These are phyloP conservation scores for Cyphomyrus plagiostoma DNA, from an alignment of 2,113 vertebrate genomes.

Conservation along the genomic window DNA sequence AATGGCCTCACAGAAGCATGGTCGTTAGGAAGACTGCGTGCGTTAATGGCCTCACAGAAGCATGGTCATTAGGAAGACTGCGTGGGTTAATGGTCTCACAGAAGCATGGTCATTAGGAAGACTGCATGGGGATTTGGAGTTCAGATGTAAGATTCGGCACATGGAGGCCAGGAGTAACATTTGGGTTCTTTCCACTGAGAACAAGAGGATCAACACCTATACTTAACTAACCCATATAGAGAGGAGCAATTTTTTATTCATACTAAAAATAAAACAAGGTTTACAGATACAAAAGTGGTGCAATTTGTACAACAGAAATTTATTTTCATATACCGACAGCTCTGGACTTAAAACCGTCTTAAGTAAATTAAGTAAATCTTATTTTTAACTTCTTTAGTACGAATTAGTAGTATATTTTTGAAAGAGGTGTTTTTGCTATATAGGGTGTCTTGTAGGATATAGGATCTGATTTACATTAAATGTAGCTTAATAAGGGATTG, in stretches of 20 bases:
- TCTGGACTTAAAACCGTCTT: neutral
- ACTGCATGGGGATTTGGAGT: conserved; percentile 45
- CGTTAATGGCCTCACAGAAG: conserved; percentile 10
- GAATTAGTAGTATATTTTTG: neutral
- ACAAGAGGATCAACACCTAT: conserved; percentile 44
- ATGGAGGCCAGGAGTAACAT: conserved; percentile 27
- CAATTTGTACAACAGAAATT: neutral
- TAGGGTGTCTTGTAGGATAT: neutral
- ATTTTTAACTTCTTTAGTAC: neutral
- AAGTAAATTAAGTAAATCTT: neutral
- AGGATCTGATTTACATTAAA: neutral
- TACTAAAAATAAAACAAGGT: neutral
- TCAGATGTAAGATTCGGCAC: conserved; percentile 37
- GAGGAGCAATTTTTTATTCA: neutral
- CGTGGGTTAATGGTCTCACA: conserved; percentile 35
- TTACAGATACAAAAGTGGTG: neutral
- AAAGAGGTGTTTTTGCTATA: neutral
- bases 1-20: conserved; percentile 42
- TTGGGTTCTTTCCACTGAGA: conserved; percentile 30
- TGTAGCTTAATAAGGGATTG: neutral
- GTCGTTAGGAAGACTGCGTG: conserved; percentile 43
- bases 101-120: conserved; percentile 37
- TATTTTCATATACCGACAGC: neutral
- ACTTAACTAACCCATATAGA: conserved; percentile 27
- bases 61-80: too few relatives aligned